phyloP scores from a whole-genome alignment of 2,888 invertebrate genomes.

The Megaustenia siamemsis region DNA sequence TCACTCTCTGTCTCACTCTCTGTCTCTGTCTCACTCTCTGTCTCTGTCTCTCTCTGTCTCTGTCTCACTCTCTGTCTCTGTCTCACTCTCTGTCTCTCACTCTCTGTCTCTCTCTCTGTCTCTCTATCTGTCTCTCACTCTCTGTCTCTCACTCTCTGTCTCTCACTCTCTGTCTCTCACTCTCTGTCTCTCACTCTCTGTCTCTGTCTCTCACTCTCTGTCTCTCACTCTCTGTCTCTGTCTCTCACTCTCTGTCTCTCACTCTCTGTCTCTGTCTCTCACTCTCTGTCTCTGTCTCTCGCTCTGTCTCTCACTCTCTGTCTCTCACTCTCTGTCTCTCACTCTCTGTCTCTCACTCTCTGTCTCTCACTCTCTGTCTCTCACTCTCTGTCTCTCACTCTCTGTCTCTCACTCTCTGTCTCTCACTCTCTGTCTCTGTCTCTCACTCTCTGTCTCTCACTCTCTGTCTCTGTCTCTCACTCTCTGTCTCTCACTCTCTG shows the following conservation, averaged over 20 bases:
- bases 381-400: too few relatives aligned
- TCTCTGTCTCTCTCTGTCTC: neutral
- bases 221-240: neutral
- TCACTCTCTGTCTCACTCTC: conserved; percentile 1
- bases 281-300: too few relatives aligned
- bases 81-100: neutral
- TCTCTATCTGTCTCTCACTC: too few relatives aligned
- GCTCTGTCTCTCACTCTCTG: too few relatives aligned
- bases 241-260: neutral
- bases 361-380: too few relatives aligned
- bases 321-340: too few relatives aligned
- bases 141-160: neutral
- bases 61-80: conserved; percentile 34
- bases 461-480: neutral
- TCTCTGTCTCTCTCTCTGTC: too few relatives aligned
- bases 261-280: too few relatives aligned
- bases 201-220: neutral
- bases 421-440: neutral
- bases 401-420: too few relatives aligned
- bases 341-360: too few relatives aligned
- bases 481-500: neutral
- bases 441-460: neutral
- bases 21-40: neutral
- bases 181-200: too few relatives aligned
- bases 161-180: neutral